phyloP scores from a whole-genome alignment of 2,113 vertebrate species.

The chimpanzee (Pan troglodytes) region NHGRI_mPanTro3-v2.1_pri NC_072403.2:41474001-41474500 shows the following conservation, averaged over 20 bases:
- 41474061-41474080: neutral
- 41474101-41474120: neutral
- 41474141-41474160: neutral
- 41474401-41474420: neutral
- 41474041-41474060: neutral
- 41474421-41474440: neutral
- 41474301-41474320: neutral
- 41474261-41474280: neutral
- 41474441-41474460: neutral
- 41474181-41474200: too few relatives aligned
- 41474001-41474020: too few relatives aligned
- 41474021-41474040: too few relatives aligned
- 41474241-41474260: neutral
- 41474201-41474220: neutral
- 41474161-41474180: neutral
- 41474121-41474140: neutral
- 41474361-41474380: conserved; percentile 33
- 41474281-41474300: conserved; percentile 24
- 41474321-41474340: neutral
- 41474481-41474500: neutral
- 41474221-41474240: neutral
- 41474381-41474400: neutral
- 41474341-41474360: conserved; percentile 34
- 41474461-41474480: neutral
- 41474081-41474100: neutral